These are phyloP conservation scores for Folsomia manolachei DNA, from an alignment of 2,888 invertebrate genomes.

Conservation along the genomic window DNA sequence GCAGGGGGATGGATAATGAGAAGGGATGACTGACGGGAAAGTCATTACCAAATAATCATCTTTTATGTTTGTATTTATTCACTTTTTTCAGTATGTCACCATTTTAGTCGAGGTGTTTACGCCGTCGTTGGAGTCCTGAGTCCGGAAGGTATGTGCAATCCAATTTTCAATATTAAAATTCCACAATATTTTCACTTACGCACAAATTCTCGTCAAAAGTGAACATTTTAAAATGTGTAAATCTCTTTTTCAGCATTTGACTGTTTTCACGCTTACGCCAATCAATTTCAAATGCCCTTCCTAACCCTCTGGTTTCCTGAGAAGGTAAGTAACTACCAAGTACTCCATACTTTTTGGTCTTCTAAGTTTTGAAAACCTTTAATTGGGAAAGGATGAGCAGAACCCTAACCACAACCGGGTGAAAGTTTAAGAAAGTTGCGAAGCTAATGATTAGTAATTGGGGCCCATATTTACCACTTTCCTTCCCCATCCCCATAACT, in stretches of 20 bases:
- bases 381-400: neutral
- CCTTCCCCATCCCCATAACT: neutral
- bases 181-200: too few relatives aligned
- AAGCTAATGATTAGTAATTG: neutral
- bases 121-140: slow-evolving; percentile 88
- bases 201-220: too few relatives aligned
- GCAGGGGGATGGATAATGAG: neutral
- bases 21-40: too few relatives aligned
- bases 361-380: neutral
- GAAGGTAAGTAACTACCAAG: too few relatives aligned
- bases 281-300: slow-evolving; percentile 93
- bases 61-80: too few relatives aligned
- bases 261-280: slow-evolving; percentile 88
- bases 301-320: slow-evolving; percentile 92
- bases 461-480: neutral
- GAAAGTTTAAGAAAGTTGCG: neutral
- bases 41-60: too few relatives aligned
- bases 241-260: too few relatives aligned
- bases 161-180: too few relatives aligned
- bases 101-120: slow-evolving; percentile 82
- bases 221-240: too few relatives aligned
- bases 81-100: slow-evolving; percentile 75
- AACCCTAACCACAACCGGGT: neutral
- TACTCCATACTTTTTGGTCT: too few relatives aligned
- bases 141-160: too few relatives aligned